Evolutionary conservation across 2,113 vertebrate genomes (phyloP).

Genomic region (Erpornis zantholeuca): DNA sequence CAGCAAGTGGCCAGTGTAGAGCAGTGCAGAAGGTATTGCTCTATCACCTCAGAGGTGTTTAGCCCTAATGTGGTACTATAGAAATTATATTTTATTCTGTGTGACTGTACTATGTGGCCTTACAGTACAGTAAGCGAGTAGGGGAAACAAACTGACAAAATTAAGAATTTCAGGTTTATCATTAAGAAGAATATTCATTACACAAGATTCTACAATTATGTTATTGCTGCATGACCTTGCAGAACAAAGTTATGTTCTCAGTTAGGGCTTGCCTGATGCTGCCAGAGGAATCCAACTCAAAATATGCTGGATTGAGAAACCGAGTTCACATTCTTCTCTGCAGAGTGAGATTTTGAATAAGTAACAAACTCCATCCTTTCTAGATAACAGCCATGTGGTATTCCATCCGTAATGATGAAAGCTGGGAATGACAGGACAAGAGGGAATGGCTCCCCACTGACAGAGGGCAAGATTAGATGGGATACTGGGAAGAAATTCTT

Average conservation of each 20-base stretch:
- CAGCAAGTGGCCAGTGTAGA: background rate
- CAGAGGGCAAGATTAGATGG: background rate
- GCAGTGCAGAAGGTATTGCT: background rate
- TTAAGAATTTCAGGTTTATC: background rate
- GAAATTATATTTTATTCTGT: background rate
- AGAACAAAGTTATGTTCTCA: background rate
- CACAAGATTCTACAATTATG: background rate
- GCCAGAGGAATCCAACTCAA: background rate
- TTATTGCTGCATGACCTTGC: background rate
- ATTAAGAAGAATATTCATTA: background rate
- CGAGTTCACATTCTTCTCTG: background rate
- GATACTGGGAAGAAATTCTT: background rate
- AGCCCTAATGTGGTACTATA: fast-evolving
- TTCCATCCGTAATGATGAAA: background rate
- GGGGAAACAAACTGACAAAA: background rate
- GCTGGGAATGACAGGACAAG: background rate
- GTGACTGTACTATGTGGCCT: background rate
- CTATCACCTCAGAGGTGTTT: background rate
- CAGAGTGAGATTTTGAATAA: background rate
- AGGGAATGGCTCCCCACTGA: background rate
- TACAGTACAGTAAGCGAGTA: background rate
- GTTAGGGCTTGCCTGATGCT: background rate
- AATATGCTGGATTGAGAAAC: background rate
- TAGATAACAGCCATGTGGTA: fast-evolving
- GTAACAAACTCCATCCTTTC: background rate